These are phyloP conservation scores for Petroica traversi DNA, from an alignment of 2,113 vertebrate species.

Conservation along the genomic window DNA sequence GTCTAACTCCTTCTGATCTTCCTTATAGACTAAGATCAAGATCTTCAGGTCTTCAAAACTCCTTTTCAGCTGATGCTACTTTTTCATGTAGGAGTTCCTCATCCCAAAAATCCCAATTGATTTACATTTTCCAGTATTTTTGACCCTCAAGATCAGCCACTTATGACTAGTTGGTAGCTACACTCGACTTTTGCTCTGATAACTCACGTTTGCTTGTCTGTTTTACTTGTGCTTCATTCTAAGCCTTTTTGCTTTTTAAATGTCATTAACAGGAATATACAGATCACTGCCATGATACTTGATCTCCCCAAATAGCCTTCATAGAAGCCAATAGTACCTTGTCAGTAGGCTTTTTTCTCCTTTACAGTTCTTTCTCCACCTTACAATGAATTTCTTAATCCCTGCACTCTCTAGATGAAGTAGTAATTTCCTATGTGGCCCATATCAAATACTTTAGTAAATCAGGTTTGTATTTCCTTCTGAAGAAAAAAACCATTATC, in stretches of 20 bases:
- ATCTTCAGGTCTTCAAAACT: background rate
- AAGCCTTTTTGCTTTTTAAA: background rate
- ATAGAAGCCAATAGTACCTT: background rate
- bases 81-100: background rate
- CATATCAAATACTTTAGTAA: background rate
- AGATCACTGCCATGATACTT: background rate
- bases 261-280: background rate
- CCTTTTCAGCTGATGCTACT: background rate
- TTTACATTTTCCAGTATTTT: background rate
- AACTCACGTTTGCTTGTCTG: background rate
- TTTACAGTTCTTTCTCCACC: background rate
- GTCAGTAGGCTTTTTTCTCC: background rate
- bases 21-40: background rate
- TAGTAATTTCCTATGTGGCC: slow-evolving; percentile 31
- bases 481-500: background rate
- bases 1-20: background rate
- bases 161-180: background rate
- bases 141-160: background rate
- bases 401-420: background rate
- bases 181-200: background rate
- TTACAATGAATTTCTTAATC: slow-evolving; percentile 32
- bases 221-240: background rate
- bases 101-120: background rate
- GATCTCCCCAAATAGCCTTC: background rate
- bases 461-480: background rate